phyloP scores from a whole-genome alignment of 2,113 vertebrate species.

The Andinoacara biseriatus region DNA sequence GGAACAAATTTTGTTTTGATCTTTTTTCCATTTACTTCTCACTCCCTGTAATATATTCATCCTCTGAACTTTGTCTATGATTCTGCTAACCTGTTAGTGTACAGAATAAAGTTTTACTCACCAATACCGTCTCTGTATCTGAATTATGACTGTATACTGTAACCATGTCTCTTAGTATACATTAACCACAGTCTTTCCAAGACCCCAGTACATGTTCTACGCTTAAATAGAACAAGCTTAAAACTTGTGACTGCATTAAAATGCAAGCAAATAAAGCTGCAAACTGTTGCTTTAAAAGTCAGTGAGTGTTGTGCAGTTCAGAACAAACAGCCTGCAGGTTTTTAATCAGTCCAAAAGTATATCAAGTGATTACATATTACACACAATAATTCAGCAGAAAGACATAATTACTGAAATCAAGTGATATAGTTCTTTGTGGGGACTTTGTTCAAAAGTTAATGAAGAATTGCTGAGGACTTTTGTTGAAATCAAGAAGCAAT shows the following conservation, averaged over 20 bases:
- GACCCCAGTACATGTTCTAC: not conserved
- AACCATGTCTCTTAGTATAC: not conserved
- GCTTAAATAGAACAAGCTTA: not conserved
- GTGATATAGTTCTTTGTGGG: not conserved
- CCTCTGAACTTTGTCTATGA: constrained; percentile 41
- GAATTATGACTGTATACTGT: not conserved
- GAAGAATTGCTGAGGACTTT: not conserved
- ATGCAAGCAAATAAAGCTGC: not conserved
- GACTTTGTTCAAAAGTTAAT: not conserved
- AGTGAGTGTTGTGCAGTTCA: not conserved
- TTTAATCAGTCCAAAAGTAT: not conserved
- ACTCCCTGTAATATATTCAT: constrained; percentile 49
- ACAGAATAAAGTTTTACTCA: constrained; percentile 75
- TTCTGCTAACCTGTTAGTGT: constrained; percentile 66
- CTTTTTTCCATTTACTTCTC: constrained; percentile 15
- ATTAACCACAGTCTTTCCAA: not conserved
- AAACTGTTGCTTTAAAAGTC: not conserved
- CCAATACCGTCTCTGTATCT: constrained; percentile 37
- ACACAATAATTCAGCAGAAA: not conserved
- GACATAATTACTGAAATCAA: not conserved
- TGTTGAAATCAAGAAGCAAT: not conserved
- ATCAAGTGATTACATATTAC: not conserved
- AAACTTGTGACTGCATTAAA: not conserved
- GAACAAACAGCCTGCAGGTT: not conserved
- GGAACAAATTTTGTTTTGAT: constrained; percentile 7